Evolutionary conservation across 2,888 invertebrate species (phyloP).

Genomic region (Ichneumon xanthorius): DNA sequence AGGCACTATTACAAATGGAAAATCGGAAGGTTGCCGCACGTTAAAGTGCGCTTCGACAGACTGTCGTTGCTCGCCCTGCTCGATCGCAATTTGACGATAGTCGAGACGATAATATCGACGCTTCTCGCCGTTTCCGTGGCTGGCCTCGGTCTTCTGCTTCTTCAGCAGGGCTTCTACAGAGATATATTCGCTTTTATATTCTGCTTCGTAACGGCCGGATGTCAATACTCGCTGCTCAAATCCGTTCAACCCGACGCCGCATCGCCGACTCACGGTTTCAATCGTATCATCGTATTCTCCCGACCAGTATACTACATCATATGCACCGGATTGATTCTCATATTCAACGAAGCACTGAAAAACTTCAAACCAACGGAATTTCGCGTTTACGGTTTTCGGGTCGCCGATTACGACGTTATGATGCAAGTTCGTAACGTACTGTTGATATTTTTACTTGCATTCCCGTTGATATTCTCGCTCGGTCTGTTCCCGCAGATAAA

Average conservation of each 20-base stretch:
- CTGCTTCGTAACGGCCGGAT: conserved; percentile 98
- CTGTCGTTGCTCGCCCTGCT: conserved; percentile 96
- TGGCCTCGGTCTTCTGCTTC: conserved; percentile 92
- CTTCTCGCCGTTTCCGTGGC: conserved; percentile 94
- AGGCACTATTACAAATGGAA: conserved; percentile 91
- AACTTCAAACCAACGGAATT: conserved; percentile 83
- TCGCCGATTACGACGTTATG: conserved; percentile 88
- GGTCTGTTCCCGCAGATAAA: conserved; percentile 99
- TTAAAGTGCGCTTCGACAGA: conserved; percentile 97
- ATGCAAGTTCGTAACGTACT: conserved; percentile 90
- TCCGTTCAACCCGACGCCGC: conserved; percentile 99
- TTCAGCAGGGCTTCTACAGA: conserved; percentile 94
- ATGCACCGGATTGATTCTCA: conserved; percentile 85
- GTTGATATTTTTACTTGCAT: conserved; percentile 93
- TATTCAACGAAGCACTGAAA: conserved; percentile 83
- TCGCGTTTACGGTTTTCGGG: conserved; percentile 84
- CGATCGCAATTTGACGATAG: conserved; percentile 94
- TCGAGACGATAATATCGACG: conserved; percentile 93
- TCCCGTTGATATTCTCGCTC: conserved; percentile 97
- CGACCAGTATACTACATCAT: conserved; percentile 97
- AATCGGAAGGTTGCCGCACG: conserved; percentile 85
- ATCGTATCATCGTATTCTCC: conserved; percentile 96
- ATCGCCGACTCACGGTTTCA: conserved; percentile 99
- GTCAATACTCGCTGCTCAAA: conserved; percentile 98
- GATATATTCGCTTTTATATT: conserved; percentile 97